phyloP scores from a whole-genome alignment of 2,888 invertebrate genomes.

The Trachelus troglodyta region DNA sequence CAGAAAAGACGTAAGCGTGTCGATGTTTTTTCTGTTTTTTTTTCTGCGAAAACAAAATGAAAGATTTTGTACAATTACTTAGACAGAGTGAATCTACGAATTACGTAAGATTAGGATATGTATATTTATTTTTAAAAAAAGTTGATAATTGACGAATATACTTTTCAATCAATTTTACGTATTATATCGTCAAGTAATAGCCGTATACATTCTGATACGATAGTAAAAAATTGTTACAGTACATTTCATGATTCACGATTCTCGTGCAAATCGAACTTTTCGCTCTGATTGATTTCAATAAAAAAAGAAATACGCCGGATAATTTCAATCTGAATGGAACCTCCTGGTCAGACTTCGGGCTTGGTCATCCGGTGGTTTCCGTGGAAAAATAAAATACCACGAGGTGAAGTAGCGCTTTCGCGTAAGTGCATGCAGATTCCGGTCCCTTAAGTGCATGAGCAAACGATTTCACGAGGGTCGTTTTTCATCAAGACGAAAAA shows the following conservation, averaged over 20 bases:
- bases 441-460: neutral
- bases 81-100: too few species aligned
- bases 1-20: neutral
- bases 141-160: neutral
- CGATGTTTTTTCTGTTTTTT: too few species aligned
- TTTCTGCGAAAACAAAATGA: too few species aligned
- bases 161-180: neutral
- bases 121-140: too few species aligned
- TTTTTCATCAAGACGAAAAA: neutral
- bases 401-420: neutral
- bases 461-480: neutral
- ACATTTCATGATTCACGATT: neutral
- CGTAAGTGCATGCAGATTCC: neutral
- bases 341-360: neutral
- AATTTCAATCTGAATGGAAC: neutral
- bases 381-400: neutral
- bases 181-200: neutral
- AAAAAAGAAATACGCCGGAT: neutral
- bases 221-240: neutral
- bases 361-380: neutral
- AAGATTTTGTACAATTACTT: too few species aligned
- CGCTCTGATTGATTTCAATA: neutral
- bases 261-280: neutral
- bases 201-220: neutral
- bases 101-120: too few species aligned